Evolutionary conservation across 2,797 vertebrate genomes (phyloP).

Genomic region (Siniperca undulata): DNA sequence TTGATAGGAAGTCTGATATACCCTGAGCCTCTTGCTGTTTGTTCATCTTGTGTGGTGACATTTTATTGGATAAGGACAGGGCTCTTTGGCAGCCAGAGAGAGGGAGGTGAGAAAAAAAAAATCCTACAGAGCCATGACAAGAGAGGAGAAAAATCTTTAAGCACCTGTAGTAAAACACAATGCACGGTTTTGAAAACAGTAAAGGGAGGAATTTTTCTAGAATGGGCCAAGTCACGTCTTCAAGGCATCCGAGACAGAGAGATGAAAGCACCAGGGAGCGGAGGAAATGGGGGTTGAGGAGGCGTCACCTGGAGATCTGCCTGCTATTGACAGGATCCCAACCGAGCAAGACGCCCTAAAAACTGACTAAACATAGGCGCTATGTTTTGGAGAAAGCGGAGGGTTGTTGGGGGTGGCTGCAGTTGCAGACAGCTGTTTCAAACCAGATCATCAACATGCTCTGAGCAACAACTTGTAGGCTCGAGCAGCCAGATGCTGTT

Average conservation of each 20-base stretch:
- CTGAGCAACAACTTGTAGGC: constrained; percentile 7
- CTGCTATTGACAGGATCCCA: constrained; percentile 84
- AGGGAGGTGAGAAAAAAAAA: constrained; percentile 20
- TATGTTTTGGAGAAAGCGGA: constrained; percentile 24
- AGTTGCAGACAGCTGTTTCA: constrained; percentile 65
- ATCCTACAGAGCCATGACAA: constrained; percentile 28
- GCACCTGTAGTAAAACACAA: constrained; percentile 88
- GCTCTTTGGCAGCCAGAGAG: constrained; percentile 54
- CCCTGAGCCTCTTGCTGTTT: constrained; percentile 60
- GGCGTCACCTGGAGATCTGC: constrained; percentile 79
- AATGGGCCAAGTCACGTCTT: constrained; percentile 87
- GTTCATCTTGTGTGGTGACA: constrained; percentile 81
- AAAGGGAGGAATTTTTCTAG: constrained; percentile 80
- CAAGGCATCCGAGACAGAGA: constrained; percentile 72
- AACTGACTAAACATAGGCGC: constrained; percentile 60
- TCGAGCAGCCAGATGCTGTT: constrained; percentile 32
- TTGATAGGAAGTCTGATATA: constrained; percentile 82
- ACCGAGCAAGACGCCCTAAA: constrained; percentile 78
- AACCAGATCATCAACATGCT: constrained; percentile 59
- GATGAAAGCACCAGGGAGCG: constrained; percentile 81
- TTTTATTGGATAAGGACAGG: constrained; percentile 80
- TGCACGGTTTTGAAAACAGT: constrained; percentile 81
- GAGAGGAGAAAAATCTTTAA: constrained; percentile 68
- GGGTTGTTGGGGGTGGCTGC: constrained; percentile 59
- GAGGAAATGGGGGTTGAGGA: constrained; percentile 85